Percentiles rank a stretch among this genome's conserved stretches.
phyloP scores from a whole-genome alignment of 2,113 vertebrate species.

The Paracanthobrama guichenoti region DNA sequence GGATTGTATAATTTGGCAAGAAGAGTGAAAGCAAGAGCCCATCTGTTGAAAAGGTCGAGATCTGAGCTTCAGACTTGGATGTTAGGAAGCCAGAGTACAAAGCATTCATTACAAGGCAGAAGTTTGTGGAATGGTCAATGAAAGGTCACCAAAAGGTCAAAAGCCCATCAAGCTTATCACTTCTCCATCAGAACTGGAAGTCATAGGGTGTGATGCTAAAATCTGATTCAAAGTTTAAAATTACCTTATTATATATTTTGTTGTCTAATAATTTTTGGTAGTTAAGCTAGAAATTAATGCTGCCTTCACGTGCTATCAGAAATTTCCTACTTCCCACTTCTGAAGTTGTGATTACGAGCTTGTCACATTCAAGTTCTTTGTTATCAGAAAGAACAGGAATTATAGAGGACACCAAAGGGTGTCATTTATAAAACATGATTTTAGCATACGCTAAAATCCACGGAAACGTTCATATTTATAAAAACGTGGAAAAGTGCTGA shows the following conservation, averaged over 20 bases:
- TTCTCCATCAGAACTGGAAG: neutral
- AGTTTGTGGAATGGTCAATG: constrained; percentile 14
- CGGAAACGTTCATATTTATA: too few species aligned
- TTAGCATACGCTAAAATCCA: too few species aligned
- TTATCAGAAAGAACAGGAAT: too few species aligned
- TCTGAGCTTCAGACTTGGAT: constrained; percentile 30
- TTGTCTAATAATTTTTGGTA: neutral
- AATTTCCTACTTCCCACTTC: too few species aligned
- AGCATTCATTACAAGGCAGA: constrained; percentile 26
- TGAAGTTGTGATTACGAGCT: too few species aligned
- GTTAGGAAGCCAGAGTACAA: constrained; percentile 17
- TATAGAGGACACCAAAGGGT: too few species aligned
- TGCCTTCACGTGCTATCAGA: too few species aligned
- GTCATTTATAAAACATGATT: too few species aligned
- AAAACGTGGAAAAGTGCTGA: too few species aligned
- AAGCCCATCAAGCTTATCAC: constrained; percentile 13
- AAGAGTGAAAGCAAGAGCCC: constrained; percentile 15
- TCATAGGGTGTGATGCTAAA: neutral
- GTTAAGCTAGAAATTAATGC: neutral
- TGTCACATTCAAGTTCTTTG: too few species aligned
- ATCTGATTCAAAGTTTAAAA: neutral
- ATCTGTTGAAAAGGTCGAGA: constrained; percentile 49
- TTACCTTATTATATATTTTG: neutral
- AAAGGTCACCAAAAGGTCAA: constrained; percentile 49
- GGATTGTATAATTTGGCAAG: constrained; percentile 29